Base-by-base conservation (phyloP, 2,113 vertebrate species). In the Sceloporus tristichus region DNA sequence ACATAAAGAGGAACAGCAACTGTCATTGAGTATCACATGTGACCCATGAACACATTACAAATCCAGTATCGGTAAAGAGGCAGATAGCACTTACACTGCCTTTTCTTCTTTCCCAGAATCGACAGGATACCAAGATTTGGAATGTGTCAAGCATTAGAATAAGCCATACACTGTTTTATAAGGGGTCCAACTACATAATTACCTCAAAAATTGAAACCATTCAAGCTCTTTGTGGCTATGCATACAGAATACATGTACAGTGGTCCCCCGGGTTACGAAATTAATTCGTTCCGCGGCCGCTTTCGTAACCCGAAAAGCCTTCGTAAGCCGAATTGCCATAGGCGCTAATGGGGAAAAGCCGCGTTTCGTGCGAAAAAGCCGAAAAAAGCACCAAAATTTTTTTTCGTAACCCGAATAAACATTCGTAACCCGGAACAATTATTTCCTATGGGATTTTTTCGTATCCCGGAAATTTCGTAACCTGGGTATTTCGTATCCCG, bases 221-320 rank as follows among this genome's bases (percentile, higher is more conserved):
- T 19, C 75, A 13, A 85, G 56, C 4, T 66, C 19, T 0, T 3
- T 48, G 59, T 23, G 7, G 25, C 53, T 62, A 87, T 25, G 0
- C 53, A 87, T 14, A n/a, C 0, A 0, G 62, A 90, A 29, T 68
- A 66, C 23, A 38, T 2, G 66, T 70, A n/a, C n/a, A n/a, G n/a
- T n/a, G n/a, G n/a, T n/a, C n/a, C n/a, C n/a, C n/a, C n/a, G n/a
- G n/a, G n/a, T n/a, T n/a, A n/a, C n/a, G n/a, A n/a, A n/a, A n/a
- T n/a, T n/a, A n/a, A n/a, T n/a, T n/a, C n/a, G n/a, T n/a, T n/a
- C n/a, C n/a, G n/a, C n/a, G n/a, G n/a, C n/a, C n/a, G n/a, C n/a
- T n/a, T n/a, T n/a, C n/a, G n/a, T n/a, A n/a, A n/a, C n/a, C n/a
- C n/a, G n/a, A n/a, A n/a, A n/a, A n/a, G n/a, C n/a, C n/a, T n/a